Evolutionary conservation across 2,888 invertebrate genomes (phyloP).

Genomic region (Synanthedon myopaeformis): DNA sequence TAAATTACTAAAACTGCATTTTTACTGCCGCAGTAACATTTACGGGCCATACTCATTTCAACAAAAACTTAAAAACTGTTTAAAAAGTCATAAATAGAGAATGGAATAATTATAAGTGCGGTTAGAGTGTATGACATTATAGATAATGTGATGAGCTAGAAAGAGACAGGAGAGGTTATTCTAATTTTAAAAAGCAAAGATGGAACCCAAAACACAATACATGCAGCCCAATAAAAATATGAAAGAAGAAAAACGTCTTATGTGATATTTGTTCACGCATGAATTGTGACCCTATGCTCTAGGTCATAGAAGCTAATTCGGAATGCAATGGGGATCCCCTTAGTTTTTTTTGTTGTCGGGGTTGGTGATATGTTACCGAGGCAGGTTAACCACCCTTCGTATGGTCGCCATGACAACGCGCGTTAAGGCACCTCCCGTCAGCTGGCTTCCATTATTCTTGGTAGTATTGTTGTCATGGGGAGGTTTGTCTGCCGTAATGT

Average conservation of each 20-base stretch:
- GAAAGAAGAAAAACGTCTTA: conserved; percentile 38
- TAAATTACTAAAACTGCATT: conserved; percentile 62
- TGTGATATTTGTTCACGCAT: conserved; percentile 34
- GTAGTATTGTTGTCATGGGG: conserved; percentile 47
- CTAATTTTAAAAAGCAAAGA: conserved; percentile 70
- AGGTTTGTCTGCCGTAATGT: conserved; percentile 32
- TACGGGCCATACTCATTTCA: conserved; percentile 56
- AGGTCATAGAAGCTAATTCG: conserved; percentile 47
- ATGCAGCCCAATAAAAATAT: conserved; percentile 53
- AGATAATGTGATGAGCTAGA: conserved; percentile 23
- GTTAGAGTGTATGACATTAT: conserved; percentile 36
- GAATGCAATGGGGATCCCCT: conserved; percentile 30
- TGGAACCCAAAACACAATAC: conserved; percentile 67
- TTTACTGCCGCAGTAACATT: conserved; percentile 62
- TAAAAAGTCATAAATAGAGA: conserved; percentile 61
- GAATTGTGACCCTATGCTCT: conserved; percentile 41
- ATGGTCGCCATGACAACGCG: conserved; percentile 59
- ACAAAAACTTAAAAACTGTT: conserved; percentile 62
- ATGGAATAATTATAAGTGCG: conserved; percentile 57
- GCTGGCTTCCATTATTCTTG: conserved; percentile 64
- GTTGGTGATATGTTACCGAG: conserved; percentile 46
- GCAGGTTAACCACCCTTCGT: conserved; percentile 67
- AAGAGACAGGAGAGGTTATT: conserved; percentile 44
- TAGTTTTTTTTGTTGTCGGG: conserved; percentile 37
- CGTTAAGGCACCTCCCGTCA: conserved; percentile 67